A percentile compares a stretch with the other conserved stretches of the same genome.
These are phyloP conservation scores for Drosophila fulvimacula DNA, from an alignment of 2,888 invertebrate genomes.

Conservation along the genomic window DNA sequence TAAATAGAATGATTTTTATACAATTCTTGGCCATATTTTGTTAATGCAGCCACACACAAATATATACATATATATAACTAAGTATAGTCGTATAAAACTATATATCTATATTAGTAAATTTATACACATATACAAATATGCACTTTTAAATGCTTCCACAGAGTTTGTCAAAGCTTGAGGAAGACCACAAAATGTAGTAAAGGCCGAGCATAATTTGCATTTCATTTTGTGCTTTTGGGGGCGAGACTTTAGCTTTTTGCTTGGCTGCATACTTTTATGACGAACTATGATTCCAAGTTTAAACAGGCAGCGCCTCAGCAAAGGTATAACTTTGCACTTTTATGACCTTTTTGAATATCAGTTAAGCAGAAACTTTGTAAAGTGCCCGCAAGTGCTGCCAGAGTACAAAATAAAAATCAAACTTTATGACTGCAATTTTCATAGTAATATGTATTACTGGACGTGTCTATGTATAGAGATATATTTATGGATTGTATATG, in stretches of 20 bases:
- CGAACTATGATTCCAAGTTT: slow-evolving; percentile 1
- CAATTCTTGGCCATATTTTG: too few relatives aligned
- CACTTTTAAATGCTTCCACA: not conserved
- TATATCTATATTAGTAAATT: too few relatives aligned
- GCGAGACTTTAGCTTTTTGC: not conserved
- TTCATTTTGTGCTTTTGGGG: not conserved
- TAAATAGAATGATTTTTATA: too few relatives aligned
- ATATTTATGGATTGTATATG: not conserved
- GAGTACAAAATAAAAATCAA: not conserved
- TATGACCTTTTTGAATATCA: slow-evolving; percentile 10
- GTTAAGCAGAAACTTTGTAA: slow-evolving; percentile 8
- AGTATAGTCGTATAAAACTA: too few relatives aligned
- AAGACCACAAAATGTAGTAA: not conserved
- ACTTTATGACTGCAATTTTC: not conserved
- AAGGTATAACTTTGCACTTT: slow-evolving; percentile 4
- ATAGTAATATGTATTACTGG: not conserved
- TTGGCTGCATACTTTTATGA: slow-evolving; percentile 9
- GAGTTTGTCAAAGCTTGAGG: not conserved
- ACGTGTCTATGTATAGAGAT: not conserved
- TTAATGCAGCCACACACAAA: too few relatives aligned
- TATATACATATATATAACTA: too few relatives aligned
- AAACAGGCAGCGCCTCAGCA: not conserved
- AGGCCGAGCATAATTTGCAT: not conserved
- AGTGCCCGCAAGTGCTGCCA: slow-evolving; percentile 4
- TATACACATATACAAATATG: not conserved